phyloP scores from a whole-genome alignment of 2,888 invertebrate species.

The Meiosimyza decipiens region DNA sequence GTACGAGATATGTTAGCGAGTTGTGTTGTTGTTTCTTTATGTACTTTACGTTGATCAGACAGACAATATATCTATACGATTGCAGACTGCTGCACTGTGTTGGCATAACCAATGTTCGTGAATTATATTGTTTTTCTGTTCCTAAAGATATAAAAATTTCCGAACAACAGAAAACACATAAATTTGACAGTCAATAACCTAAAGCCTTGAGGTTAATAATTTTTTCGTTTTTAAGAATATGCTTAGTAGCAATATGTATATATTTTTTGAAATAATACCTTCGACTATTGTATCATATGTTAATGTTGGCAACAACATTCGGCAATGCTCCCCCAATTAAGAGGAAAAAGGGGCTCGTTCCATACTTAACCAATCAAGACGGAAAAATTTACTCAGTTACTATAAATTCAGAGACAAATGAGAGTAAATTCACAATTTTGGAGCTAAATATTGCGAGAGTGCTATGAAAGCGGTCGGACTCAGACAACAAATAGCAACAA shows the following conservation, averaged over 20 bases:
- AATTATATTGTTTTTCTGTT: too few species aligned
- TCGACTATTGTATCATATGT: not conserved
- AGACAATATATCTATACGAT: too few species aligned
- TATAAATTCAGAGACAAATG: constrained; percentile 21
- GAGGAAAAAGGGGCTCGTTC: constrained; percentile 77
- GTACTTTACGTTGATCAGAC: too few species aligned
- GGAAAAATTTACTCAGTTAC: constrained; percentile 37
- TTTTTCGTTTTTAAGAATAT: not conserved
- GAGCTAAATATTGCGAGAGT: constrained; percentile 30
- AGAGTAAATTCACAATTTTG: not conserved
- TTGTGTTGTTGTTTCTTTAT: too few species aligned
- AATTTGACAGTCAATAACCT: constrained; percentile 25
- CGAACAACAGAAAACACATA: too few species aligned
- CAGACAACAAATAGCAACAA: constrained; percentile 26
- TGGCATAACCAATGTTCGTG: too few species aligned
- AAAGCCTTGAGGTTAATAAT: constrained; percentile 7
- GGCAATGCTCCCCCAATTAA: not conserved
- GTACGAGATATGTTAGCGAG: too few species aligned
- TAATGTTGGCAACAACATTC: constrained; percentile 22
- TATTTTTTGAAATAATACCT: constrained; percentile 1
- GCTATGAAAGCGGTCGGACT: constrained; percentile 13
- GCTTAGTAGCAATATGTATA: not conserved
- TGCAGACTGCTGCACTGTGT: too few species aligned
- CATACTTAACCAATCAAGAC: constrained; percentile 71
- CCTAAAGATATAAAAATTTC: too few species aligned